Percentiles rank a stretch among this genome's conserved stretches.
Evolutionary conservation across 2,888 invertebrate genomes (phyloP).

Genomic region (Anorthoa munda): DNA sequence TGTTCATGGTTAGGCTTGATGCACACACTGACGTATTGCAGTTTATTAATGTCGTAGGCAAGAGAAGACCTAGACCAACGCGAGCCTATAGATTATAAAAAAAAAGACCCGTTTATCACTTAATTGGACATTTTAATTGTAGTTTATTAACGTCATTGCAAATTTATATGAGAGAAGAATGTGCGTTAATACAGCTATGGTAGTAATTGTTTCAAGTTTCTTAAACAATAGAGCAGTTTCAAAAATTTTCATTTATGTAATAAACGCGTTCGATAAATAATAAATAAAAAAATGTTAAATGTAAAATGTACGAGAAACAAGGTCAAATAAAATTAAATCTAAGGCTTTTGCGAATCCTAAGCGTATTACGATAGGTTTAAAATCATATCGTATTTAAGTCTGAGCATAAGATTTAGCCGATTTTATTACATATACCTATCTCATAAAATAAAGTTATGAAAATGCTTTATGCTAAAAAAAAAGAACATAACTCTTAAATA

Average conservation of each 20-base stretch:
- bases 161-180: conserved; percentile 15
- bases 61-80: no score
- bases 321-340: neutral
- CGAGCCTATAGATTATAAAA: no score
- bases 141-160: neutral
- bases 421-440: neutral
- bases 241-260: neutral
- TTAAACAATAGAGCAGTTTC: neutral
- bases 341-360: neutral
- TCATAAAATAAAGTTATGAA: neutral
- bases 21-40: conserved; percentile 11
- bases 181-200: neutral
- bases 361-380: neutral
- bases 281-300: no score
- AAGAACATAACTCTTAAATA: neutral
- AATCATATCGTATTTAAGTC: conserved; percentile 1
- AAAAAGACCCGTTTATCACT: conserved; percentile 20
- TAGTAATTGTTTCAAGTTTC: neutral
- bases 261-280: conserved; percentile 2
- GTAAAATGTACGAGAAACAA: conserved; percentile 11
- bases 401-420: neutral
- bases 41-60: conserved; percentile 19
- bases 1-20: conserved; percentile 2
- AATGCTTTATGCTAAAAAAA: neutral
- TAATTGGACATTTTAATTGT: conserved; percentile 24